These are phyloP conservation scores for Melanargia galathea DNA, from an alignment of 2,888 invertebrate genomes.

Conservation along the genomic window DNA sequence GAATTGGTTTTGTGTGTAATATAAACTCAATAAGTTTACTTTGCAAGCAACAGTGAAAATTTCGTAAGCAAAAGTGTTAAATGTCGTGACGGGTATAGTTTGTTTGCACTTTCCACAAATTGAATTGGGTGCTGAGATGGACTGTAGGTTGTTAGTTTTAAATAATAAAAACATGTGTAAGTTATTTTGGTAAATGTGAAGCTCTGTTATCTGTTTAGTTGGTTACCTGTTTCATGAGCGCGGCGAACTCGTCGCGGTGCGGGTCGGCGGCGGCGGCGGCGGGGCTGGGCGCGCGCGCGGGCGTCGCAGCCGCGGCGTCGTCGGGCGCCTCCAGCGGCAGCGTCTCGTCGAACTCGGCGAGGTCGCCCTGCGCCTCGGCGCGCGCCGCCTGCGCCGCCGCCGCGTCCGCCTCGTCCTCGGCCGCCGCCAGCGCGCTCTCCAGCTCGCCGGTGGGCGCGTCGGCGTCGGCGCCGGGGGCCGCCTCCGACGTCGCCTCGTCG, in stretches of 20 bases:
- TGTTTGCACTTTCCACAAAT: too few relatives aligned
- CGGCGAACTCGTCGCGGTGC: slow-evolving; percentile 37
- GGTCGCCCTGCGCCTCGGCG: slow-evolving; percentile 93
- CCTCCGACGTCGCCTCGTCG: slow-evolving; percentile 98
- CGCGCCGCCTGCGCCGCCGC: slow-evolving; percentile 94
- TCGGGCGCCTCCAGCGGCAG: slow-evolving; percentile 87
- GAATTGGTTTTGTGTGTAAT: too few relatives aligned
- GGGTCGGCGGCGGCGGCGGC: slow-evolving; percentile 28
- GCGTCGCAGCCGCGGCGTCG: slow-evolving; percentile 34
- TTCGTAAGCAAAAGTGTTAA: too few relatives aligned
- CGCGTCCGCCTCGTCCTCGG: slow-evolving; percentile 97
- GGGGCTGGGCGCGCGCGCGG: slow-evolving; percentile 9
- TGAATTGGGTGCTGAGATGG: too few relatives aligned
- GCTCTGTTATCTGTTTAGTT: neutral
- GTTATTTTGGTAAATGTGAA: too few relatives aligned
- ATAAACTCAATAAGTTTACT: too few relatives aligned
- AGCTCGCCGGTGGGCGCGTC: slow-evolving; percentile 94
- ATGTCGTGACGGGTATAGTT: too few relatives aligned
- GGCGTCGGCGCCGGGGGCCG: slow-evolving; percentile 95
- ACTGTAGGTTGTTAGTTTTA: too few relatives aligned
- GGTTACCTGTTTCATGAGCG: slow-evolving; percentile 45
- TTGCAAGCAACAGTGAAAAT: too few relatives aligned
- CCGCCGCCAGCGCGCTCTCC: slow-evolving; percentile 88
- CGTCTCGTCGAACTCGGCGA: slow-evolving; percentile 97
- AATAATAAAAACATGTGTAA: too few relatives aligned